Evolutionary conservation across 2,113 vertebrate species (phyloP).

Genomic region (Pterocles gutturalis): DNA sequence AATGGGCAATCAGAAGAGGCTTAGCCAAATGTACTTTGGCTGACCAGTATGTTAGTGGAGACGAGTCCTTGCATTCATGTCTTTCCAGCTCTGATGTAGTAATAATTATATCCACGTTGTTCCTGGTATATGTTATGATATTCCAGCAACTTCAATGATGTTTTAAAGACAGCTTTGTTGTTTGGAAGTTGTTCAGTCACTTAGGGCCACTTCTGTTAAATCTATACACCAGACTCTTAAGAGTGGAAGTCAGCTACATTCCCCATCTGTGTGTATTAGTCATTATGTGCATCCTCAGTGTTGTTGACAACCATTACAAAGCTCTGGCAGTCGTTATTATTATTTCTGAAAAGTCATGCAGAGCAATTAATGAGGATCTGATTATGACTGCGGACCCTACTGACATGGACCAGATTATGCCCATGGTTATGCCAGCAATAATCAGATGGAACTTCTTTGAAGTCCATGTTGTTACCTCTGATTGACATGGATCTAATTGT

Average conservation of each 20-base stretch:
- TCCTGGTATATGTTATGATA: not conserved
- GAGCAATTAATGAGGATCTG: not conserved
- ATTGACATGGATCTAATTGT: not conserved
- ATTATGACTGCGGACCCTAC: not conserved
- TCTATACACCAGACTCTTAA: not conserved
- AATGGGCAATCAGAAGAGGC: not conserved
- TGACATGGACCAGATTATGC: not conserved
- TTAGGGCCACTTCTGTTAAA: not conserved
- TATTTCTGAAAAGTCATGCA: not conserved
- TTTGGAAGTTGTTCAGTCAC: not conserved
- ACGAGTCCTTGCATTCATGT: not conserved
- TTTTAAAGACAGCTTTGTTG: not conserved
- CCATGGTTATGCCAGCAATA: not conserved
- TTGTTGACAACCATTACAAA: constrained; percentile 6
- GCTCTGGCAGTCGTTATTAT: not conserved
- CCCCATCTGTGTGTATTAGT: not conserved
- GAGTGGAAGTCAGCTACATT: not conserved
- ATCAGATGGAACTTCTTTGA: not conserved
- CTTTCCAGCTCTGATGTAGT: not conserved
- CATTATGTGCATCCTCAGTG: not conserved
- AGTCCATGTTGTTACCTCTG: not conserved
- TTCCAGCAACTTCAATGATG: not conserved
- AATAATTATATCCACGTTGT: not conserved
- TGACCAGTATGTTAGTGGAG: not conserved
- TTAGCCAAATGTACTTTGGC: not conserved